Percentiles rank a stretch among this genome's conserved stretches.
Evolutionary conservation across 2,113 vertebrate species (phyloP).

Genomic region (Irena cyanogastra): DNA sequence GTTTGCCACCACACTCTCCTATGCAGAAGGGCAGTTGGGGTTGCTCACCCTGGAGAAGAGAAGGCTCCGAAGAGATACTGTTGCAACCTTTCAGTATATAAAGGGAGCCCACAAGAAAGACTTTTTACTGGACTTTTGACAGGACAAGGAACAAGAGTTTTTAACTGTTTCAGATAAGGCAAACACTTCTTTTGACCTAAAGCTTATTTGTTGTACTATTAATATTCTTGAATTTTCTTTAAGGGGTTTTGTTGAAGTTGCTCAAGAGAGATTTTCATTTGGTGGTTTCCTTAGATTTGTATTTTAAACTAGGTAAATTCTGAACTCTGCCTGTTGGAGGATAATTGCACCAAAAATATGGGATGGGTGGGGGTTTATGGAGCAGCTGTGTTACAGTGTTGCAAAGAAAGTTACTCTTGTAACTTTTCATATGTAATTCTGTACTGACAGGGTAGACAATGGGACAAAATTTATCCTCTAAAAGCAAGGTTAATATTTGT

Average conservation of each 20-base stretch:
- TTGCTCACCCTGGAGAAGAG: background rate
- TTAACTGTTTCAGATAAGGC: background rate
- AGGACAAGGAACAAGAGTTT: background rate
- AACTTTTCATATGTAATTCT: background rate
- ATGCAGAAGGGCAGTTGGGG: background rate
- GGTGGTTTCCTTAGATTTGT: background rate
- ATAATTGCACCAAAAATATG: background rate
- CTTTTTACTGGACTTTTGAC: background rate
- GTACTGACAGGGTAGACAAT: background rate
- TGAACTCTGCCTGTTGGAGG: background rate
- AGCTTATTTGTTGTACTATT: background rate
- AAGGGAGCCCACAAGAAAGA: background rate
- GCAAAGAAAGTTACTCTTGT: background rate
- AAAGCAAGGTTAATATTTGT: background rate
- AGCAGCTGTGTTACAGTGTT: background rate
- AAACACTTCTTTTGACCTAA: background rate
- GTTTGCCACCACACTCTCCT: background rate
- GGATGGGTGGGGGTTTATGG: background rate
- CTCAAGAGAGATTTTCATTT: background rate
- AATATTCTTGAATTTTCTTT: background rate
- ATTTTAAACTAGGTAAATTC: background rate
- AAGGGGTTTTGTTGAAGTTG: background rate
- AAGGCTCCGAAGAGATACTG: fast-evolving
- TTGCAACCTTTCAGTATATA: background rate
- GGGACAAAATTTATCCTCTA: background rate